Evolutionary conservation across 2,888 invertebrate species (phyloP), one percentile per base, ranked within the genome.

Genomic region (Cataglyphis cursor): DNA sequence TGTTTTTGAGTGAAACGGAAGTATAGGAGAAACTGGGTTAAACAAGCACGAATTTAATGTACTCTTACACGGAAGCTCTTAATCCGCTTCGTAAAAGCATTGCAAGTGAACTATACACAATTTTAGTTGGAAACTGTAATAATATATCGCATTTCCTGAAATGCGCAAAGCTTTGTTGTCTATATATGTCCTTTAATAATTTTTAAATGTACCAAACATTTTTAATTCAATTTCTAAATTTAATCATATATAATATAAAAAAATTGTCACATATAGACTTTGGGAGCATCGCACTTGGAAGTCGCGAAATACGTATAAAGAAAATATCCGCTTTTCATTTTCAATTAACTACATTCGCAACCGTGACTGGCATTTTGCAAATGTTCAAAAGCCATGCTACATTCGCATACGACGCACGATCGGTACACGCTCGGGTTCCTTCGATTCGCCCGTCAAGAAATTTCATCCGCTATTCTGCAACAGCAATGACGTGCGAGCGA

Each of bases 11-110:
- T 51, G 31, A 80, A 59, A 76, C 70, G 59, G 38, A 41, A 65
- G 38, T 62, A 61, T 82, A 66, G 64, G 61, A 62, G 61, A 82
- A 87, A 85, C 81, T 89, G 61, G 85, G 84, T 88, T 89, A 87
- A 89, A 83, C 85, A 88, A 85, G 76, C 57, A 84, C 78, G 84
- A 87, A 85, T 89, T 89, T 88, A 85, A 75, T 68, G 85, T 64
- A 70, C 85, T 83, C 82, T 89, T 82, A 84, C 72, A 81, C 61
- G 70, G 38, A 82, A 86, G 80, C 83, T 85, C 61, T 80, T 84
- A 86, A 85, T 87, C 75, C 81, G 57, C 61, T 66, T 59, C n/a
- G 66, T 76, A 82, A 78, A 82, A 78, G 76, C 57, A 18, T 59
- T 18, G 76, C 48, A 31, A 68, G 73, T 65, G 57, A 57, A 44